These are phyloP conservation scores for Sparus aurata DNA, from an alignment of 2,797 vertebrate genomes.

Conservation along the genomic window DNA sequence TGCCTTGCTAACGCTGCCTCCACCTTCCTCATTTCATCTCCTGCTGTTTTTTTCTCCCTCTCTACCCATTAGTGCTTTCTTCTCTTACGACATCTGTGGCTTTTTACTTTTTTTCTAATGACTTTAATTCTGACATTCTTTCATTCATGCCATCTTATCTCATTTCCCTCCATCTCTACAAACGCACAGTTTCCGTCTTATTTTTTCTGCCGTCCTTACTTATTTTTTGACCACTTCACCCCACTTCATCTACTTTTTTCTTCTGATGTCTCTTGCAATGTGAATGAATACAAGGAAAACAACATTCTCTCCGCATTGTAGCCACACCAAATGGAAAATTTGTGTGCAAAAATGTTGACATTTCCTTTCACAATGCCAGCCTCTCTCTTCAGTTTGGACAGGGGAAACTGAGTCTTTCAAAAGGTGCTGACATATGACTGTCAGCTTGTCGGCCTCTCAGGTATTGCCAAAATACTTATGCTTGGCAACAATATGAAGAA, in stretches of 20 bases:
- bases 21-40: slow-evolving; percentile 56
- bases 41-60: slow-evolving; percentile 33
- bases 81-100: slow-evolving; percentile 20
- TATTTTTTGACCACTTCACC: background rate
- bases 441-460: slow-evolving; percentile 39
- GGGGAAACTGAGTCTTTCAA: slow-evolving; percentile 25
- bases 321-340: slow-evolving; percentile 11
- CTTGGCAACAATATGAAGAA: slow-evolving; percentile 24
- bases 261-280: background rate
- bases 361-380: slow-evolving; percentile 19
- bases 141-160: background rate
- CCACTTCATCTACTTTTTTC: background rate
- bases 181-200: background rate
- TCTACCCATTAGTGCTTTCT: slow-evolving; percentile 25
- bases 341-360: background rate
- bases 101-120: slow-evolving; percentile 8
- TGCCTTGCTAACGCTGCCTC: slow-evolving; percentile 35
- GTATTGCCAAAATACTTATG: slow-evolving; percentile 18
- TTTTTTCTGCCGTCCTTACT: background rate
- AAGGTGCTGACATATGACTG: slow-evolving; percentile 37
- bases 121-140: slow-evolving; percentile 1
- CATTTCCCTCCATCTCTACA: slow-evolving; percentile 9
- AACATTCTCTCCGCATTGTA: background rate
- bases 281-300: slow-evolving; percentile 1
- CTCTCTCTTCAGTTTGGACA: slow-evolving; percentile 26